phyloP scores from a whole-genome alignment of 2,888 invertebrate species.

The Tiliacea aurago region DNA sequence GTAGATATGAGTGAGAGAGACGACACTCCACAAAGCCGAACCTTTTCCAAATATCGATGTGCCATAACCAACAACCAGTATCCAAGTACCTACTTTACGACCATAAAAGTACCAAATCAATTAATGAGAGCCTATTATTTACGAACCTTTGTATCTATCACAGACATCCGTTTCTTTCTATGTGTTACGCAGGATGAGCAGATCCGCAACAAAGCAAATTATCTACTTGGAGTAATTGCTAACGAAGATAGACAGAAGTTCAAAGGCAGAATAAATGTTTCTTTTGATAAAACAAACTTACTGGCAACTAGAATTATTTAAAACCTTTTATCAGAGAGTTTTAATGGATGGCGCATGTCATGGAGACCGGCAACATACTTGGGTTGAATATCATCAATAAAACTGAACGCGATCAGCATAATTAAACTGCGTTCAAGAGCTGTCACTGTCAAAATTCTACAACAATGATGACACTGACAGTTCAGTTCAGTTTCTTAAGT shows the following conservation, averaged over 20 bases:
- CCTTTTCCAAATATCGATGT: background rate
- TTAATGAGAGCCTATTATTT: constrained; percentile 5
- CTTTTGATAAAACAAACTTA: background rate
- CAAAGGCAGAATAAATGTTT: background rate
- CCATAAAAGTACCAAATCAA: background rate
- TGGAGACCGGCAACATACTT: background rate
- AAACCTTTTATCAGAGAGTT: background rate
- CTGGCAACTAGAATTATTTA: background rate
- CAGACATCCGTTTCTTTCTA: constrained; percentile 40
- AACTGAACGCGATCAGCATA: background rate
- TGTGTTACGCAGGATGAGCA: constrained; percentile 21
- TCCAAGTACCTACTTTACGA: background rate
- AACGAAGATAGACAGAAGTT: constrained; percentile 6
- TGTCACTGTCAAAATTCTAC: background rate
- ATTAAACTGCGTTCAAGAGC: background rate
- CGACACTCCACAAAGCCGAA: too few relatives aligned
- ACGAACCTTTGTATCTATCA: constrained; percentile 17
- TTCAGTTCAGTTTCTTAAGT: background rate
- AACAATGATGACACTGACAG: too few relatives aligned
- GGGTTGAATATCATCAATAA: background rate
- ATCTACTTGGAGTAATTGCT: constrained; percentile 22
- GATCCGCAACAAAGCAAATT: constrained; percentile 32
- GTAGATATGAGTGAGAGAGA: background rate
- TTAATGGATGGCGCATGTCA: background rate
- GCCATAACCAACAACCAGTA: background rate